Evolutionary conservation across 2,888 invertebrate genomes (phyloP).

Genomic region (Dolichomitus sp.): DNA sequence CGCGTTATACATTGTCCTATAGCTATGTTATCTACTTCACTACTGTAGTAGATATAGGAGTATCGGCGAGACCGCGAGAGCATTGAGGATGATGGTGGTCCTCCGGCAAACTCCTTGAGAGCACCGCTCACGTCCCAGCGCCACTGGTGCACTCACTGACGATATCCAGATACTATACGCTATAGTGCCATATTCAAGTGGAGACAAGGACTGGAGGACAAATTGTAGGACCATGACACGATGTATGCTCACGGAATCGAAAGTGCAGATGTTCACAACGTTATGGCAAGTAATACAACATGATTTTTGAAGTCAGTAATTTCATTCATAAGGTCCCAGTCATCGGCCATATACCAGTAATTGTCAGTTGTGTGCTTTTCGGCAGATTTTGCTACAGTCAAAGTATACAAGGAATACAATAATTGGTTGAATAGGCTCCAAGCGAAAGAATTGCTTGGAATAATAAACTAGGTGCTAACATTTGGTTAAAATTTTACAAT

Average conservation of each 20-base stretch:
- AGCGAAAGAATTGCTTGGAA: too few species aligned
- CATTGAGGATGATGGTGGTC: conserved; percentile 49
- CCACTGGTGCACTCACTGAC: conserved; percentile 41
- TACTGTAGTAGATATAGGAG: conserved; percentile 17
- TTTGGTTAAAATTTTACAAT: too few species aligned
- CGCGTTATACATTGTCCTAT: conserved; percentile 1
- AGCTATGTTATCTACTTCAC: conserved; percentile 12
- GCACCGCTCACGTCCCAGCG: conserved; percentile 32
- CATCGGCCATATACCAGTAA: too few species aligned
- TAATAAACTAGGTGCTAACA: too few species aligned
- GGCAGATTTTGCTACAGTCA: too few species aligned
- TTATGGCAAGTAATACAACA: neutral
- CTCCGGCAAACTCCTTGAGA: conserved; percentile 55
- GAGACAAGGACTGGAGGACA: conserved; percentile 4
- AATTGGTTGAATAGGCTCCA: too few species aligned
- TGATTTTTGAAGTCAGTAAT: too few species aligned
- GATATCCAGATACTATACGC: conserved; percentile 53
- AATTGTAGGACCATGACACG: neutral
- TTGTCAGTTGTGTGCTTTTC: too few species aligned
- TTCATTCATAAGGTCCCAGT: neutral
- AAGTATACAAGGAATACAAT: too few species aligned
- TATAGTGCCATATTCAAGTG: conserved; percentile 11
- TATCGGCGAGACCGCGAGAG: conserved; percentile 48
- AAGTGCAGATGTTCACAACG: neutral
- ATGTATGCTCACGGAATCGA: neutral